Evolutionary conservation across 2,113 vertebrate species (phyloP).

Genomic region (Rhinolophus sinicus): DNA sequence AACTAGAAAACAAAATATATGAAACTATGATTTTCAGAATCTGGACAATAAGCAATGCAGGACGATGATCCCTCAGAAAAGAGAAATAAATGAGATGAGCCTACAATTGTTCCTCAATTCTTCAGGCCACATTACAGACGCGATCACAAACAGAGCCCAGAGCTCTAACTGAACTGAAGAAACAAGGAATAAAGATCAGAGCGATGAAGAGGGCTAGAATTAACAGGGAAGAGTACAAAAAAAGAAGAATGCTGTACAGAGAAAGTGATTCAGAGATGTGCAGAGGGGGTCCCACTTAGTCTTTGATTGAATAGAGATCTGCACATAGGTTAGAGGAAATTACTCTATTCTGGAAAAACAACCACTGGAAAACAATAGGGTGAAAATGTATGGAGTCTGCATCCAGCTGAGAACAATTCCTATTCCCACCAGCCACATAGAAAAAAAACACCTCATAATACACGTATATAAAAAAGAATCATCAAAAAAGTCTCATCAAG

Average conservation of each 20-base stretch:
- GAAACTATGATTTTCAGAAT: neutral
- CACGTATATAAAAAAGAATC: neutral
- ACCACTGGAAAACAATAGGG: neutral
- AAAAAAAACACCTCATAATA: neutral
- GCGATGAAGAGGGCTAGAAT: neutral
- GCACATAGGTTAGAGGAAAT: slow-evolving; percentile 28
- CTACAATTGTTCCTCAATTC: neutral
- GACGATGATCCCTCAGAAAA: neutral
- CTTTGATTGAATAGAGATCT: neutral
- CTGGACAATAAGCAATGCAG: neutral
- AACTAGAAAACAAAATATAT: neutral
- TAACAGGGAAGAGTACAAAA: neutral
- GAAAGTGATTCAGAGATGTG: neutral
- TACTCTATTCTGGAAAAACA: neutral
- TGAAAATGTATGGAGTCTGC: neutral
- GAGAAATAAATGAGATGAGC: neutral
- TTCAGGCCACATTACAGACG: neutral
- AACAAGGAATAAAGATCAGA: neutral
- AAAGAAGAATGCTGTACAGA: neutral
- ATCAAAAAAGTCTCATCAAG: neutral
- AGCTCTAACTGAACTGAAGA: neutral
- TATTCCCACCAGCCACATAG: neutral
- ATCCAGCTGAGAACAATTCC: neutral
- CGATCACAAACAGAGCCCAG: neutral
- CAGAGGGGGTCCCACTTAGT: neutral